A percentile compares a stretch with the other conserved stretches of the same genome.
These are phyloP conservation scores for Notocelia uddmanniana DNA, from an alignment of 2,888 invertebrate species.

Conservation along the genomic window DNA sequence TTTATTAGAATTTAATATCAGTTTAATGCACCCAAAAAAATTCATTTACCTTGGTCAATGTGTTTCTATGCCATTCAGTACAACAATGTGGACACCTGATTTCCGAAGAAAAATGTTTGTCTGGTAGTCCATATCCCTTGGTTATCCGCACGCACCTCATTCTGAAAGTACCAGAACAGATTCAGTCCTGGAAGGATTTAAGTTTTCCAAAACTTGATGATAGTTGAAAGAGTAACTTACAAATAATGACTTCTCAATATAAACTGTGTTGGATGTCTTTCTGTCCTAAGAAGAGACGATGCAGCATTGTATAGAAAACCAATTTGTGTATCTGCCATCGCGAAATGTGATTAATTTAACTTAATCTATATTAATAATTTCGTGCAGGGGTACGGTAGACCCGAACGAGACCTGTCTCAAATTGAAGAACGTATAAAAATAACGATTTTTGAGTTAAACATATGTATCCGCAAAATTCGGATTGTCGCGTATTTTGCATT, in stretches of 20 bases:
- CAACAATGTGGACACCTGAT: slow-evolving; percentile 71
- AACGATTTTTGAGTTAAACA: no score
- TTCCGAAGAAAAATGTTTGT: slow-evolving; percentile 68
- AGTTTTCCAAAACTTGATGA: not conserved
- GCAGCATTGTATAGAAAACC: slow-evolving; percentile 69
- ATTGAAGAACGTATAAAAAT: no score
- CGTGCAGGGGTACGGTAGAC: no score
- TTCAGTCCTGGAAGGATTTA: not conserved
- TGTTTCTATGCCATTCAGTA: slow-evolving; percentile 67
- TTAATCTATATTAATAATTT: no score
- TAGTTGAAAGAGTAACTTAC: slow-evolving; percentile 60
- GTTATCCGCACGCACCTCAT: slow-evolving; percentile 70
- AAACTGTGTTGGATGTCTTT: slow-evolving; percentile 54
- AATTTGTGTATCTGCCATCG: slow-evolving; percentile 70
- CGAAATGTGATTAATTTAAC: slow-evolving; percentile 11
- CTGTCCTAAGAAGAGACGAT: slow-evolving; percentile 53
- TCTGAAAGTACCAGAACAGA: slow-evolving; percentile 54
- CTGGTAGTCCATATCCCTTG: slow-evolving; percentile 67
- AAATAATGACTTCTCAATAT: slow-evolving; percentile 73
- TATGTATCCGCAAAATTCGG: no score
- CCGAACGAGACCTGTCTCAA: no score
- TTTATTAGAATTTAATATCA: not conserved
- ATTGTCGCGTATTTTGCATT: no score
- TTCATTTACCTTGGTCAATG: slow-evolving; percentile 61
- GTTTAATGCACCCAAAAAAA: not conserved